phyloP scores from a whole-genome alignment of 2,113 vertebrate genomes.

The Trochalopteron elliotii region DNA sequence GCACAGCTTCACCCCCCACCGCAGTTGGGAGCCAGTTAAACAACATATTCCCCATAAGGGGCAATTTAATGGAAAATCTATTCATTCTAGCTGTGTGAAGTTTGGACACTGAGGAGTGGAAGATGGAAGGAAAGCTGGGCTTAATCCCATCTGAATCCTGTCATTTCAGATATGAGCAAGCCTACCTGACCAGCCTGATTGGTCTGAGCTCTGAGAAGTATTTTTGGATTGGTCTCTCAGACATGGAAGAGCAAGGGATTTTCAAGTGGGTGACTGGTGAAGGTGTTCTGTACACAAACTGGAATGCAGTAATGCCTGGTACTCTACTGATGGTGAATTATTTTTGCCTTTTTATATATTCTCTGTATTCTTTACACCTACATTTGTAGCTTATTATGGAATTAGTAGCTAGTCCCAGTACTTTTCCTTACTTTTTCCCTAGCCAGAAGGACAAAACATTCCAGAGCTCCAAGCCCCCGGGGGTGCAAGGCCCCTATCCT shows the following conservation, averaged over 20 bases:
- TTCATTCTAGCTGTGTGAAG: not conserved
- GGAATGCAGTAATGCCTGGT: constrained; percentile 91
- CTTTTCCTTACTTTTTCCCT: not conserved
- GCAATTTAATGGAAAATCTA: not conserved
- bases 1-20: not conserved
- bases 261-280: constrained; percentile 81
- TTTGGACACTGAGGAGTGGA: not conserved
- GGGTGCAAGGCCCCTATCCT: too few species aligned
- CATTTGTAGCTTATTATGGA: not conserved
- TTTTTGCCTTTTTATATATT: not conserved
- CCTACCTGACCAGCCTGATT: constrained; percentile 86
- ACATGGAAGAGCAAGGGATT: constrained; percentile 64
- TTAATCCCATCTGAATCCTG: not conserved
- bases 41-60: not conserved
- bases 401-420: not conserved
- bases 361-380: not conserved
- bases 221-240: constrained; percentile 90
- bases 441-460: not conserved
- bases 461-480: not conserved
- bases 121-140: not conserved
- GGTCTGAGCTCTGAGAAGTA: constrained; percentile 87
- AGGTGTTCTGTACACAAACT: constrained; percentile 83
- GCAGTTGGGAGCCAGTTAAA: not conserved
- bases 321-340: not conserved
- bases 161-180: constrained; percentile 87